Evolutionary conservation across 2,888 invertebrate genomes (phyloP).

Genomic region (Sacculina carcini): DNA sequence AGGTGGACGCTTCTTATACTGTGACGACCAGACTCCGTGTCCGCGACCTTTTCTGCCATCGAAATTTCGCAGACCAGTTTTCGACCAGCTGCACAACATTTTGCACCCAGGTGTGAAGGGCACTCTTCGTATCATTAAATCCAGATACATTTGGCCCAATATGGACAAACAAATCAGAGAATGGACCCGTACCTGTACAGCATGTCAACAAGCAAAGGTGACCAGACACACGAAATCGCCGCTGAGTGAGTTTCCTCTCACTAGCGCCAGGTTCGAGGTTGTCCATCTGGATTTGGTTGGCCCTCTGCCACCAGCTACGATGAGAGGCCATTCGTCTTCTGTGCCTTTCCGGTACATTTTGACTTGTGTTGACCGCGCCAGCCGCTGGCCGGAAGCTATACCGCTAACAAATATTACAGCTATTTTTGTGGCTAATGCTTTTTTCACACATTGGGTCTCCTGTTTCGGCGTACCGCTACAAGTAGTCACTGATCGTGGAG

Average conservation of each 20-base stretch:
- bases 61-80: too few species aligned
- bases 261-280: not conserved
- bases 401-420: not conserved
- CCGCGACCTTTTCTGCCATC: too few species aligned
- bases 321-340: not conserved
- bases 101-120: constrained; percentile 10
- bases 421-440: not conserved
- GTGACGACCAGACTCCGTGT: too few species aligned
- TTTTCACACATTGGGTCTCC: not conserved
- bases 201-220: too few species aligned
- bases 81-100: too few species aligned
- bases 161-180: too few species aligned
- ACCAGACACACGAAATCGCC: constrained; percentile 5
- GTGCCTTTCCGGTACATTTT: not conserved
- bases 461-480: not conserved
- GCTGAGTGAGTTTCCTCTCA: not conserved
- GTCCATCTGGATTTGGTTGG: constrained; percentile 3
- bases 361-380: constrained; percentile 9
- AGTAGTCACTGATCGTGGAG: not conserved
- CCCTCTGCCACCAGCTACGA: not conserved
- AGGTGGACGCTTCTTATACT: too few species aligned
- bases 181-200: too few species aligned
- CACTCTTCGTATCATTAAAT: too few species aligned
- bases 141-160: too few species aligned
- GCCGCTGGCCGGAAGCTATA: constrained; percentile 13